Evolutionary conservation across 2,888 invertebrate genomes (phyloP).

Genomic region (Charanyca ferruginea): DNA sequence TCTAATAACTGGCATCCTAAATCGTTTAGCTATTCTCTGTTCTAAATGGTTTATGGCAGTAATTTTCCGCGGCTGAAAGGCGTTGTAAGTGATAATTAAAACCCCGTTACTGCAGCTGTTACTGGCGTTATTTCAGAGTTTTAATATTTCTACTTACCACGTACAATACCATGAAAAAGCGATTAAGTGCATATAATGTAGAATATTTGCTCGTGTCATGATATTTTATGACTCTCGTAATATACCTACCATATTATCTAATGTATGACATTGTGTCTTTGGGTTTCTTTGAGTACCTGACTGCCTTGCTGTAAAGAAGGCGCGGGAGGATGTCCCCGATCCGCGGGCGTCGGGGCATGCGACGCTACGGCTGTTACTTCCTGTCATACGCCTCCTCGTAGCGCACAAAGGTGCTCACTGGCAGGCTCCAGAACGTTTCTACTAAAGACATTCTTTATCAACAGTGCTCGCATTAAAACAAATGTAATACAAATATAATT

Average conservation of each 20-base stretch:
- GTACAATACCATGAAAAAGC: slow-evolving; percentile 75
- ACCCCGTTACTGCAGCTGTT: slow-evolving; percentile 88
- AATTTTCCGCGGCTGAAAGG: slow-evolving; percentile 86
- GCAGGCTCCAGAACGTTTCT: slow-evolving; percentile 53
- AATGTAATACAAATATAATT: slow-evolving; percentile 74
- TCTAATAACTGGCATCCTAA: slow-evolving; percentile 81
- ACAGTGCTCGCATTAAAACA: slow-evolving; percentile 65
- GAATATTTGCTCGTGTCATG: slow-evolving; percentile 68
- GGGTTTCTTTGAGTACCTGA: slow-evolving; percentile 1
- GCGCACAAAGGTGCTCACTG: slow-evolving; percentile 63
- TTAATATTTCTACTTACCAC: slow-evolving; percentile 79
- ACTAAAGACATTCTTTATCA: slow-evolving; percentile 64
- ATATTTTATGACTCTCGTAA: slow-evolving; percentile 53
- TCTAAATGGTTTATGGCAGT: slow-evolving; percentile 86
- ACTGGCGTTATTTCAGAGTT: slow-evolving; percentile 83
- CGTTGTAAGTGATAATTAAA: slow-evolving; percentile 90
- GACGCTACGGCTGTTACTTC: slow-evolving; percentile 80
- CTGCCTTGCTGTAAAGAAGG: slow-evolving; percentile 30
- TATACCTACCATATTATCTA: slow-evolving; percentile 23
- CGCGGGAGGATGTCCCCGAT: slow-evolving; percentile 32
- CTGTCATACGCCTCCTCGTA: slow-evolving; percentile 73
- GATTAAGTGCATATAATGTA: slow-evolving; percentile 76
- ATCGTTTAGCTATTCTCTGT: slow-evolving; percentile 81
- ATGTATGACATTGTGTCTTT: slow-evolving; percentile 1
- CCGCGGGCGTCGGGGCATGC: slow-evolving; percentile 60